Evolutionary conservation across 2,888 invertebrate genomes (phyloP), one percentile per base, ranked within the genome.

Genomic region (Drosophila longiperda): DNA sequence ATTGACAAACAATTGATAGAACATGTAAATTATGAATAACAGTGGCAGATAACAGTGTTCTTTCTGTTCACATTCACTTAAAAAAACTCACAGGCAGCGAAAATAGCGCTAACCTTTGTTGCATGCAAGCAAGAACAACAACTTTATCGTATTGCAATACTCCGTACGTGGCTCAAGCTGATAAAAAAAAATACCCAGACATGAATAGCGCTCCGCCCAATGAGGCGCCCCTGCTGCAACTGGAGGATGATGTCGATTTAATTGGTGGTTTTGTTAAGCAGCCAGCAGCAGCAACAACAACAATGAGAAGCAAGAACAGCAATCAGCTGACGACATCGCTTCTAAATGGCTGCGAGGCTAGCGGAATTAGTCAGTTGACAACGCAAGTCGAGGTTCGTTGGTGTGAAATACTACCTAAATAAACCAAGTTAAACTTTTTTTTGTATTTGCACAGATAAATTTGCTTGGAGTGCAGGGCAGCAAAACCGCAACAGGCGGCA

Each of bases 201-300:
- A 83, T 80, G 83, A 78, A 74, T 34, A 73, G 69, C 67, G 49
- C 61, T 29, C 73, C 66, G 55, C 12, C 73, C 4, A 72, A 68
- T 29, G 70, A 60, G 20, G 94, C 95, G 92, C 94, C 95, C 90
- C 94, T 95, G 93, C 94, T 95, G 92, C 95, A 95, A 93, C 94
- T 95, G 93, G 95, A 95, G 93, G 95, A 95, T 82, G 85, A 85
- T 45, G 89, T 91, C 74, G 92, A 92, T 82, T 83, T 92, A 57
- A 92, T 92, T 73, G 90, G 90, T 57, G 90, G 89, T 69, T 90
- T 87, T 71, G 83, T 87, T 38, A 91, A 91, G 73, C 88, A 91
- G 65, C 87, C 85, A 64, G 32, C 73, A 49, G 45, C 61, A 17
- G 65, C 74, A 62, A 66, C 66, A 40, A 40, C 75, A 69, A 54